Base-by-base conservation (phyloP, 2,888 invertebrate genomes). In the Sminthurinus aureus region DNA sequence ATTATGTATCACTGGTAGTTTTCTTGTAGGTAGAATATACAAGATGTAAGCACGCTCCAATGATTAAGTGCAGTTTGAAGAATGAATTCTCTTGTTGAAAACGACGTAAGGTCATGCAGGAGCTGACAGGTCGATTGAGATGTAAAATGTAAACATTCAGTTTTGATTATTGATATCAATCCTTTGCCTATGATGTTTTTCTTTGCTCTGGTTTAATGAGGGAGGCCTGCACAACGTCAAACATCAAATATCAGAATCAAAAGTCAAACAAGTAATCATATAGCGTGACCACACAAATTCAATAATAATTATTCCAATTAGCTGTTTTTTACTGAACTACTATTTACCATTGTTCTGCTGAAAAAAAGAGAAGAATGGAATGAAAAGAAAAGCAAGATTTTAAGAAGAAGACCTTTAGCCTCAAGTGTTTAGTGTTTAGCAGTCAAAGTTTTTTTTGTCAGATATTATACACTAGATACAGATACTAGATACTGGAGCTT, bases 201-300 rank as follows among this genome's bases (percentile, higher is more conserved):
- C 26, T 66, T 18, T 18, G 22, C 66, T 78, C 24, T n/a, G 12
- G 38, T 26, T 78, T 24, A 66, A 78, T 64, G 64, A 78, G 78
- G n/a, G 24, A 38, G 38, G 1, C 38, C 38, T 38, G 38, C 38
- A 38, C 38, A 38, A 38, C 38, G 38, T 38, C 38, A 38, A 38
- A 38, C 38, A 6, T 38, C 38, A 38, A 38, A 38, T 4, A 13
- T 58, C 58, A 58, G 9, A 58, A 58, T 18, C 58, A 58, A 58
- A 13, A 58, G 58, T 15, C 13, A 58, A 18, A 18, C 18, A 58
- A 18, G 15, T 2, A 58, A 58, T 13, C 58, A 2, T 58, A 58
- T 78, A 26, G 64, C 66, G 78, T 78, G 78, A 78, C 78, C 58
- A 78, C 24, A 78, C 24, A 22, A 77, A 52, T 58, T 77, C 22